phyloP scores from a whole-genome alignment of 2,888 invertebrate species.

The Bibio marci region DNA sequence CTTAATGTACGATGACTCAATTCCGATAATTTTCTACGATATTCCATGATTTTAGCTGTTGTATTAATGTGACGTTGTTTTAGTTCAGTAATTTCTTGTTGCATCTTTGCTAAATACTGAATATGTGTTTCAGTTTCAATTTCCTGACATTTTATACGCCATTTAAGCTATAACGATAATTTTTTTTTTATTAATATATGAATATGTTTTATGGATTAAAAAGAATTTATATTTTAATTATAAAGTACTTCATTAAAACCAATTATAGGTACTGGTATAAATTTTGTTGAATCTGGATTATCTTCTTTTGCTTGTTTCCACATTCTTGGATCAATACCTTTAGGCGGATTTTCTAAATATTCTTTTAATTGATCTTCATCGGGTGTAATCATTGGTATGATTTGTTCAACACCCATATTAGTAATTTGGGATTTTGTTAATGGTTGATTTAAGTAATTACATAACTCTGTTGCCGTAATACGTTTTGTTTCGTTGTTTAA shows the following conservation, averaged over 20 bases:
- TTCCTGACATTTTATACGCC: slow-evolving; percentile 69
- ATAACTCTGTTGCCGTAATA: slow-evolving; percentile 55
- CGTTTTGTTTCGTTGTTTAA: slow-evolving; percentile 45
- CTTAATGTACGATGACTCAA: slow-evolving; percentile 69
- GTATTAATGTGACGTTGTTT: slow-evolving; percentile 68
- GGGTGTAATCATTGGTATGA: slow-evolving; percentile 56
- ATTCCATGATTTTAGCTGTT: slow-evolving; percentile 63
- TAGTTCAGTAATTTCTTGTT: slow-evolving; percentile 57
- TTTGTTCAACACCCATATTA: slow-evolving; percentile 52
- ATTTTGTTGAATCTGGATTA: slow-evolving; percentile 80
- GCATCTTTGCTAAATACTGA: slow-evolving; percentile 60
- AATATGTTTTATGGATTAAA: background rate
- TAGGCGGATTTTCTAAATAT: slow-evolving; percentile 80
- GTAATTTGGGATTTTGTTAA: slow-evolving; percentile 53
- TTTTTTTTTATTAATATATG: background rate
- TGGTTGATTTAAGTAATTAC: slow-evolving; percentile 50
- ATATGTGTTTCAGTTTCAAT: slow-evolving; percentile 70
- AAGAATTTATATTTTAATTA: background rate
- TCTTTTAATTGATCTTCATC: slow-evolving; percentile 66
- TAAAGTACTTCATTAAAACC: slow-evolving; percentile 55
- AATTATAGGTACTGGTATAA: slow-evolving; percentile 86
- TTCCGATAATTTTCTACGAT: slow-evolving; percentile 62
- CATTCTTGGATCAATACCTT: slow-evolving; percentile 70
- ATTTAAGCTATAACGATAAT: slow-evolving; percentile 35
- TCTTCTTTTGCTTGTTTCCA: slow-evolving; percentile 95